Base-by-base conservation (phyloP, 2,113 vertebrate genomes). In the Macrotis lagotis region DNA sequence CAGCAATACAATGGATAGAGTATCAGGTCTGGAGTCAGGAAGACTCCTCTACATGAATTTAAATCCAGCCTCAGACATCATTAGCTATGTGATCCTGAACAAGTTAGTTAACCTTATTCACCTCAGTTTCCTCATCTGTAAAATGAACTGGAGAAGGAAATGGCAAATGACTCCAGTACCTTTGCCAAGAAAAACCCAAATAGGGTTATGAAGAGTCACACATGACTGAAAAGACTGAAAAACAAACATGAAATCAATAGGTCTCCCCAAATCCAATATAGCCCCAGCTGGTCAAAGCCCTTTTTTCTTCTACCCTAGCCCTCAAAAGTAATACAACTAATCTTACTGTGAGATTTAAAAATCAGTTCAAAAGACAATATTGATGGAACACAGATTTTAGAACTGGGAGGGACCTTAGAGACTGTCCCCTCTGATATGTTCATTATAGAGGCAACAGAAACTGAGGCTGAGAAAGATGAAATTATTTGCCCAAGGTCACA, bases 401-500 rank as follows among this genome's bases (percentile, higher is more conserved):
- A 83, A 83, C 8, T 44, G n/a, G 37, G 24, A 83, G 66, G 19
- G 66, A 5, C 7, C n/a, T 44, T 44, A 83, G 66, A 83, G 19
- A 83, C 44, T 7, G 16, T 83, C 16, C 19, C 66, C n/a, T 83
- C 44, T 7, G 24, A 83, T 44, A 83, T 19, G 44, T 59, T n/a
- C 66, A 44, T 44, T 44, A 22, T 83, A 83, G 44, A 83, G 66
- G 44, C 5, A 83, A 44, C n/a, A 83, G 37, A 83, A 83, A 83
- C n/a, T n/a, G 37, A 37, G 55, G 83, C 93, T 91, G 93, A 90
- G 49, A 92, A 91, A 92, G 93, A 66, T 49, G 3, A 88, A 48
- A 59, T 24, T 9, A 22, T 24, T 28, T 94, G 90, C 52, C 52
- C n/a, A 49, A 5, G 37, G 51, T 55, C 59, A 55, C 37, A 50